Evolutionary conservation across 1,140 invertebrate species (phyloP).

Genomic region (Leptinotarsa undecemlineata): DNA sequence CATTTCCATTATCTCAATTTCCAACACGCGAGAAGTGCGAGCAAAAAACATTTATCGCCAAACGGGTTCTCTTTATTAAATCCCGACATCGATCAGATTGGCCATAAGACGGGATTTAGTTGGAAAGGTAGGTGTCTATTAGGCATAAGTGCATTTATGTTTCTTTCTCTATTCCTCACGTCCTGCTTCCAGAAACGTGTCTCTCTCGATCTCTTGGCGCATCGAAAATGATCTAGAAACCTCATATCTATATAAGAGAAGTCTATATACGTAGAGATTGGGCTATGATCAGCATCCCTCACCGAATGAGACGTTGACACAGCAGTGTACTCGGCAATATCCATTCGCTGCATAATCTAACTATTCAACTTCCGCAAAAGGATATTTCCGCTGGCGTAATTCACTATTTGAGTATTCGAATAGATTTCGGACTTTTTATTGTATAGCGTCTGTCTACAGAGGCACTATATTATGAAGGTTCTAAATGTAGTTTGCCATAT

Average conservation of each 20-base stretch:
- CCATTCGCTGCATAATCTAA: conserved; percentile 49
- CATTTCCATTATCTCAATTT: conserved; percentile 17
- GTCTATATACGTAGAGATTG: conserved; percentile 44
- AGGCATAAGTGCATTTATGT: conserved; percentile 41
- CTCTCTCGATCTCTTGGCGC: conserved; percentile 34
- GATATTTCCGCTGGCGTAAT: conserved; percentile 40
- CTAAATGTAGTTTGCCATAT: too few relatives aligned
- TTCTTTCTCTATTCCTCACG: conserved; percentile 20
- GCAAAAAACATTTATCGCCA: conserved; percentile 49
- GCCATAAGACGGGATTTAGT: conserved; percentile 45
- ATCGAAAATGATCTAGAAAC: conserved; percentile 44
- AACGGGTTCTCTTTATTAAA: conserved; percentile 48
- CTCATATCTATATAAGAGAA: conserved; percentile 42
- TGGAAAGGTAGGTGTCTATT: conserved; percentile 47
- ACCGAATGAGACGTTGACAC: conserved; percentile 49
- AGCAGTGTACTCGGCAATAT: conserved; percentile 50
- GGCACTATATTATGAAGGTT: too few relatives aligned
- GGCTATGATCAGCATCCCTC: conserved; percentile 47
- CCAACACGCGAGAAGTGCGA: conserved; percentile 18
- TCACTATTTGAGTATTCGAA: conserved; percentile 45
- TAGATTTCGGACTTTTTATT: conserved; percentile 39
- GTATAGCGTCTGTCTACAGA: conserved; percentile 14
- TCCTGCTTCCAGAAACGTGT: conserved; percentile 17
- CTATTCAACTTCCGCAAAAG: conserved; percentile 41
- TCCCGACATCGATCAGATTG: conserved; percentile 49